These are phyloP conservation scores for Tragelaphus strepsiceros DNA, from an alignment of 2,113 vertebrate genomes.

Conservation along the genomic window DNA sequence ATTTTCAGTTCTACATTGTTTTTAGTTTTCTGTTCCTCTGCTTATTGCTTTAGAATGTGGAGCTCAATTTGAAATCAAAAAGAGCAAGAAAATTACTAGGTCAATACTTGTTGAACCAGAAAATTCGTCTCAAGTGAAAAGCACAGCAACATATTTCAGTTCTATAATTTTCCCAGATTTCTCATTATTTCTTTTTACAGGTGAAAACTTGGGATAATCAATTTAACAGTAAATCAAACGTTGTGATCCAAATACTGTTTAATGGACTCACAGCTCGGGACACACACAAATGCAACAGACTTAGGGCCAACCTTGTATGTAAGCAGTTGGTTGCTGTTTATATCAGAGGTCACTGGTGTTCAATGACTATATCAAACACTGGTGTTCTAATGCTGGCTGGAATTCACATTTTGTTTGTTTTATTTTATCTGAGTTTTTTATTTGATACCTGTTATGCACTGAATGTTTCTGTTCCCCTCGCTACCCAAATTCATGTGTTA, in stretches of 20 bases:
- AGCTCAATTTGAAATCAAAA: conserved; percentile 25
- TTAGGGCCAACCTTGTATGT: not conserved
- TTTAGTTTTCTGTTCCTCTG: not conserved
- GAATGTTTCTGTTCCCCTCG: not conserved
- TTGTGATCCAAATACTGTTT: not conserved
- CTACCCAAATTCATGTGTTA: not conserved
- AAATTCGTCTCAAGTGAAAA: conserved; percentile 45
- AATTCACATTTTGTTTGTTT: not conserved
- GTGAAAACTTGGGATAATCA: conserved; percentile 50
- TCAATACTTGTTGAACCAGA: conserved; percentile 36
- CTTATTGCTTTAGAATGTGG: conserved; percentile 3
- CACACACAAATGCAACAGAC: not conserved
- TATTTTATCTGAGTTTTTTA: not conserved
- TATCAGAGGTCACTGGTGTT: not conserved
- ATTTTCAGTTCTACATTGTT: not conserved
- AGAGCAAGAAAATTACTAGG: conserved; percentile 6
- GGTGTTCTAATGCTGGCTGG: not conserved
- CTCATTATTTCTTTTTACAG: conserved; percentile 53
- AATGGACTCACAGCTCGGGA: not conserved
- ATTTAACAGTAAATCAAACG: conserved; percentile 35
- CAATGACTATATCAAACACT: not conserved
- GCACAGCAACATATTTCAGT: conserved; percentile 23
- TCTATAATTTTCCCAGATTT: conserved; percentile 37
- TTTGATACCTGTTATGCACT: not conserved
- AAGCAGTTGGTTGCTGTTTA: not conserved